Evolutionary conservation across 2,113 vertebrate species (phyloP).

Genomic region (Dipodomys spectabilis): DNA sequence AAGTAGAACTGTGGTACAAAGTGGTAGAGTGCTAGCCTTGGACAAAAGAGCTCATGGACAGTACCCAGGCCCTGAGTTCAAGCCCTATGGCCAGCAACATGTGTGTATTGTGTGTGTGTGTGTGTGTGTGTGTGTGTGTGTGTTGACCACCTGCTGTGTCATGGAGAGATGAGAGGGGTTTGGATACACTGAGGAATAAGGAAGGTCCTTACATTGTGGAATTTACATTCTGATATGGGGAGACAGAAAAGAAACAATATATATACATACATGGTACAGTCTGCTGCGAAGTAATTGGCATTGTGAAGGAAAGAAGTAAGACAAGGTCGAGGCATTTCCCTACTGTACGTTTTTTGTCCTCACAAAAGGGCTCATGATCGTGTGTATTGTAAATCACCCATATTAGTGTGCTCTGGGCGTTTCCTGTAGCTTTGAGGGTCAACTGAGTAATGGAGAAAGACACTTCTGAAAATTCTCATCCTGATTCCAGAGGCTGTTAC

Average conservation of each 20-base stretch:
- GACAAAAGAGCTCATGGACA: no score
- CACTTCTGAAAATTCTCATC: constrained; percentile 55
- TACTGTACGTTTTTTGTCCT: background rate
- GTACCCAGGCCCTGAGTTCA: no score
- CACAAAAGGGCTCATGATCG: background rate
- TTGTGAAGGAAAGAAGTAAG: background rate
- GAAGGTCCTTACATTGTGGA: background rate
- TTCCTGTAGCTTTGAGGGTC: constrained; percentile 22
- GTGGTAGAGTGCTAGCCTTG: no score
- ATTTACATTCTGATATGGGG: background rate
- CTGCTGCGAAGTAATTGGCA: background rate
- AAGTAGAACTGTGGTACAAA: no score
- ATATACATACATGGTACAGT: background rate
- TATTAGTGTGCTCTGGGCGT: background rate
- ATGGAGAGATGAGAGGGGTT: background rate
- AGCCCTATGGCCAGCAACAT: no score
- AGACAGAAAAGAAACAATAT: background rate
- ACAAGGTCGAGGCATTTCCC: background rate
- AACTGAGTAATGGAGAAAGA: constrained; percentile 54
- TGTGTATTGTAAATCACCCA: constrained; percentile 19
- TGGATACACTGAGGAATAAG: background rate
- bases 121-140: no score
- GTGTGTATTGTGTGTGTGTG: no score
- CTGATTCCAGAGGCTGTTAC: background rate
- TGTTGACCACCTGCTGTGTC: background rate